phyloP scores from a whole-genome alignment of 2,888 invertebrate species.

The Protodeltote pygarga region DNA sequence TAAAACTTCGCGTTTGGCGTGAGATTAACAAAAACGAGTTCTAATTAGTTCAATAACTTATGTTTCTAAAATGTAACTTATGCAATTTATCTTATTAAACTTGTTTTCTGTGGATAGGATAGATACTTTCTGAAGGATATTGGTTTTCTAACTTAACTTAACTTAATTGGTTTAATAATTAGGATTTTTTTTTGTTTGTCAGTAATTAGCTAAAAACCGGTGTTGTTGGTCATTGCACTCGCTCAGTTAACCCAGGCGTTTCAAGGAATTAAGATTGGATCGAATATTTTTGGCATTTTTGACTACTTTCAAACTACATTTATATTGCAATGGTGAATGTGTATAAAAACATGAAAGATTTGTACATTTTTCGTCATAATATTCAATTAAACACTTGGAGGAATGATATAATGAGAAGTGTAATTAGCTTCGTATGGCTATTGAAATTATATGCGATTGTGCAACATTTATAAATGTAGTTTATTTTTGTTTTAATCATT shows the following conservation, averaged over 20 bases:
- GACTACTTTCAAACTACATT: slow-evolving; percentile 44
- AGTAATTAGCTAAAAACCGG: slow-evolving; percentile 63
- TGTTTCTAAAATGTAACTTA: slow-evolving; percentile 23
- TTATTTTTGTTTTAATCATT: not conserved
- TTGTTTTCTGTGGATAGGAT: slow-evolving; percentile 11
- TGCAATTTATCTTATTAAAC: slow-evolving; percentile 37
- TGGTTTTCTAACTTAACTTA: too few relatives aligned
- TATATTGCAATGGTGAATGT: slow-evolving; percentile 23
- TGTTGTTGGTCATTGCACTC: slow-evolving; percentile 42
- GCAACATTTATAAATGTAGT: slow-evolving; percentile 3
- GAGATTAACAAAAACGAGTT: slow-evolving; percentile 33
- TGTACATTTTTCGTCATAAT: slow-evolving; percentile 24
- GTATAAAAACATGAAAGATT: slow-evolving; percentile 31
- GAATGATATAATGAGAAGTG: slow-evolving; percentile 30
- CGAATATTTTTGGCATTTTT: slow-evolving; percentile 34
- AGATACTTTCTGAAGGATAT: slow-evolving; percentile 17
- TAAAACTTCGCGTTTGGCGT: slow-evolving; percentile 34
- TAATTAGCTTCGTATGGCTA: slow-evolving; percentile 28
- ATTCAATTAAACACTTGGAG: slow-evolving; percentile 5
- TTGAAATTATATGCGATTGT: slow-evolving; percentile 17
- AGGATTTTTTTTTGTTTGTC: slow-evolving; percentile 51
- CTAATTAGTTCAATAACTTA: slow-evolving; percentile 38
- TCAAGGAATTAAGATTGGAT: slow-evolving; percentile 34
- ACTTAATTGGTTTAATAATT: slow-evolving; percentile 50
- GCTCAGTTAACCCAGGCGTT: slow-evolving; percentile 26